These are phyloP conservation scores for Tauraco hartlaubi DNA, from an alignment of 2,797 vertebrate genomes.

Conservation along the genomic window DNA sequence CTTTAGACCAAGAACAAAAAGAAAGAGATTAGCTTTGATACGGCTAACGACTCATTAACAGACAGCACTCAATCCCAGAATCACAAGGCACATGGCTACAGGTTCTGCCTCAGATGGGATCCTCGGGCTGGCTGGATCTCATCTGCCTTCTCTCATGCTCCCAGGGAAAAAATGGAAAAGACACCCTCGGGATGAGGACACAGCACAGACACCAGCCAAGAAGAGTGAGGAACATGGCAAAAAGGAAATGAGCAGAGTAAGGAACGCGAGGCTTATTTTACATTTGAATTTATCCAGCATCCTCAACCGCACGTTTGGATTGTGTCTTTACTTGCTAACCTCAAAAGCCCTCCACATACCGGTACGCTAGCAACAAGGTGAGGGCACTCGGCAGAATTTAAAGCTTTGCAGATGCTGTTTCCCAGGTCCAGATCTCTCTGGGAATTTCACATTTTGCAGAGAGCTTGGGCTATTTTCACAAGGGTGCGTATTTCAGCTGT, in stretches of 20 bases:
- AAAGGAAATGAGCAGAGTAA: background rate
- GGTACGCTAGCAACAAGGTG: rapidly evolving
- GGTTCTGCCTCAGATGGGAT: background rate
- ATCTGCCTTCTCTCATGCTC: background rate
- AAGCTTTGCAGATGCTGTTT: background rate
- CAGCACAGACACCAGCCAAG: background rate
- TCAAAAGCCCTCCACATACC: background rate
- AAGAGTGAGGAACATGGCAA: rapidly evolving
- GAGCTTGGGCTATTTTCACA: background rate
- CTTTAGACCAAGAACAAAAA: background rate
- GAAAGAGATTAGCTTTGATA: background rate
- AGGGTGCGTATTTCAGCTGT: background rate
- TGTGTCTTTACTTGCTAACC: background rate
- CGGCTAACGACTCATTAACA: background rate
- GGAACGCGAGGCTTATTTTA: background rate
- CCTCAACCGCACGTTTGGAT: background rate
- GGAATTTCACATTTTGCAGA: background rate
- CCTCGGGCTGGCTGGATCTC: background rate
- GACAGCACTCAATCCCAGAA: background rate
- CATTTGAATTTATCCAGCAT: background rate
- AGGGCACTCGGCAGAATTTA: background rate
- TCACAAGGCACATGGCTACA: background rate
- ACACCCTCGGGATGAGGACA: background rate
- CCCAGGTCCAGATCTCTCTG: background rate
- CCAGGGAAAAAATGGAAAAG: background rate